Evolutionary conservation across 2,797 vertebrate species (phyloP).

Genomic region (Sebastes kiyomatsui): DNA sequence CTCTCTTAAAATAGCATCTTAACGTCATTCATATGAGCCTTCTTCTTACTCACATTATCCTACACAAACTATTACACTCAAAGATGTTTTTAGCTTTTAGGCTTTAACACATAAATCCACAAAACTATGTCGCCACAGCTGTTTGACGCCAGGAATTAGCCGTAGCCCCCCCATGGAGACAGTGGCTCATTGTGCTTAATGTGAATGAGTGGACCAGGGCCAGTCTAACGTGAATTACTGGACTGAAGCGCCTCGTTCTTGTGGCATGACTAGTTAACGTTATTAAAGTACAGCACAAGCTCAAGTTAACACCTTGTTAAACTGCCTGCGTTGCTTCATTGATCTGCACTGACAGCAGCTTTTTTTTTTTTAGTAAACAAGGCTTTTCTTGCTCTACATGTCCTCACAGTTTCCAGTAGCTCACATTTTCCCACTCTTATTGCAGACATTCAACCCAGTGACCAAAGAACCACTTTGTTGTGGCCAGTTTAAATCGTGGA

Average conservation of each 20-base stretch:
- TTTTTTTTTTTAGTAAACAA: slow-evolving; percentile 27
- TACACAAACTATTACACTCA: fast-evolving
- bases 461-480: slow-evolving; percentile 84
- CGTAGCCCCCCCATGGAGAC: slow-evolving; percentile 39
- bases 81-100: neutral
- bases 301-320: neutral
- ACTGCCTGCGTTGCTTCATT: slow-evolving; percentile 28
- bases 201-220: slow-evolving; percentile 72
- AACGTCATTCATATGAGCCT: neutral
- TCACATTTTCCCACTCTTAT: slow-evolving; percentile 7
- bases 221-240: slow-evolving; percentile 59
- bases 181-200: slow-evolving; percentile 74
- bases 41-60: neutral
- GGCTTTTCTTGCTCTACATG: neutral
- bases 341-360: slow-evolving; percentile 26
- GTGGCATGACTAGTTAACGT: neutral
- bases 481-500: slow-evolving; percentile 73
- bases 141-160: slow-evolving; percentile 54
- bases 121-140: slow-evolving; percentile 32
- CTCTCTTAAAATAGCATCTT: slow-evolving; percentile 1
- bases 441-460: slow-evolving; percentile 73
- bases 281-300: slow-evolving; percentile 15
- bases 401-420: slow-evolving; percentile 13
- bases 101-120: neutral
- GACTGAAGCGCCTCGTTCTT: slow-evolving; percentile 51